Conservation (phyloP, 2,113 vertebrate species). For the Amphilophus citrinellus region DNA sequence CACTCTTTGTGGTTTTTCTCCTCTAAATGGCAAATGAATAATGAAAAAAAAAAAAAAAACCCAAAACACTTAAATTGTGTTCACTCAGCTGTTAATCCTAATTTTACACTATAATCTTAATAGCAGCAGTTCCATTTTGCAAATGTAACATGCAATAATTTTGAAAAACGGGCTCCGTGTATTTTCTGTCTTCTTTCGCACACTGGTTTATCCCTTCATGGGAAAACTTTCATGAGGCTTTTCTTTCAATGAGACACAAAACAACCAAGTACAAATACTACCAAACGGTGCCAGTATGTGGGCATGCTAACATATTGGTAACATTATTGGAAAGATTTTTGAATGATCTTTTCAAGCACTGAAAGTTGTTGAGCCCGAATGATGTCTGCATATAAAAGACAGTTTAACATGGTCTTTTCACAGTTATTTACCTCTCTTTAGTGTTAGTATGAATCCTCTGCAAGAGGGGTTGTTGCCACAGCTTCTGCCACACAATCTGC, state of each 20-base stretch:
- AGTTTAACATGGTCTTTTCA: conserved; percentile 29
- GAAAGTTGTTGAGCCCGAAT: conserved; percentile 1
- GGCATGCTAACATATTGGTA: not conserved
- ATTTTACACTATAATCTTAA: conserved; percentile 55
- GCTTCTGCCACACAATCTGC: conserved; percentile 42
- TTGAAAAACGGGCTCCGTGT: conserved; percentile 32
- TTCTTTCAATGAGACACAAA: not conserved
- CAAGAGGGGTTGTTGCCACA: conserved; percentile 18
- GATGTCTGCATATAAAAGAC: conserved; percentile 1
- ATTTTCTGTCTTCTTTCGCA: conserved; percentile 43
- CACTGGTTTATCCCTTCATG: conserved; percentile 3
- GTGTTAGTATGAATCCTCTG: conserved; percentile 13
- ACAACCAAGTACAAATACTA: not conserved
- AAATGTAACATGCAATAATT: conserved; percentile 52
- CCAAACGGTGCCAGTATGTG: not conserved
- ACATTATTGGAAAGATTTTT: conserved; percentile 1
- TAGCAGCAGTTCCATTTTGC: conserved; percentile 30
- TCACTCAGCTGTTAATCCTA: conserved; percentile 37
- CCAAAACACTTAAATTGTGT: not conserved
- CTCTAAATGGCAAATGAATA: conserved; percentile 28
- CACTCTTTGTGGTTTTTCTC: conserved; percentile 4
- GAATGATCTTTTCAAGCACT: not conserved
- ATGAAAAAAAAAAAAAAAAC: not conserved
- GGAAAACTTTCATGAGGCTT: not conserved
- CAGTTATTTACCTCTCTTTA: conserved; percentile 24